Base-by-base conservation (phyloP, 2,888 invertebrate genomes). In the Lasioglossum calceatum region DNA sequence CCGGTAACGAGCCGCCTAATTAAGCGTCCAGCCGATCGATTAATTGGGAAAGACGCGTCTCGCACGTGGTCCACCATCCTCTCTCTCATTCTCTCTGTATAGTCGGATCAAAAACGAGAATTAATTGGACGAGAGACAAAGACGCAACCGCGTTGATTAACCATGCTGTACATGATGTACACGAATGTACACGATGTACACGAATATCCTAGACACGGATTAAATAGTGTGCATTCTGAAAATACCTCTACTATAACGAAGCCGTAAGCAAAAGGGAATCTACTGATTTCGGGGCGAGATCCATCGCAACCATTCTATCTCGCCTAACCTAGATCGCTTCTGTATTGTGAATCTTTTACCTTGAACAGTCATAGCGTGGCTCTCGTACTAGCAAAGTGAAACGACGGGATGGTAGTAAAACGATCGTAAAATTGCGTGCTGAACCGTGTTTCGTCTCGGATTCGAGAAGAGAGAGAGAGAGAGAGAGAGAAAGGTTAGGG, bases 1-100 rank as follows among this genome's bases (percentile, higher is more conserved):
- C 50, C 64, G 76, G 70, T 84, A 79, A 84, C 84, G 70, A 85
- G 85, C 79, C 79, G 61, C 39, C 78, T 79, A 85, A 85, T 85
- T 81, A 81, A 86, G 64, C 86, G 74, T 36, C 39, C 47, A 58
- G 64, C n/a, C 77, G 73, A 81, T 74, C 87, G 86, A 86, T 86
- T 86, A 86, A 86, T 86, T 71, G 27, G 71, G 61, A 64, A 86
- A 86, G 71, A 79, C 81, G 16, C 77, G 19, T 23, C 39, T 14
- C 16, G 67, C 67, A 0, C 50, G 2, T 39, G n/a, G 47, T 14
- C n/a, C 50, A 70, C 19, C 8, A 8, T 39, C 0, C 32, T 39
- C 39, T 2, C 70, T 32, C 61, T n/a, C 8, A n/a, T 2, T 58
- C 27, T 27, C 61, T 14, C 27, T 32, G 5, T 32, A 39, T 27